These are phyloP conservation scores for Hemistola chrysoprasaria DNA, from an alignment of 2,888 invertebrate genomes.

Conservation along the genomic window DNA sequence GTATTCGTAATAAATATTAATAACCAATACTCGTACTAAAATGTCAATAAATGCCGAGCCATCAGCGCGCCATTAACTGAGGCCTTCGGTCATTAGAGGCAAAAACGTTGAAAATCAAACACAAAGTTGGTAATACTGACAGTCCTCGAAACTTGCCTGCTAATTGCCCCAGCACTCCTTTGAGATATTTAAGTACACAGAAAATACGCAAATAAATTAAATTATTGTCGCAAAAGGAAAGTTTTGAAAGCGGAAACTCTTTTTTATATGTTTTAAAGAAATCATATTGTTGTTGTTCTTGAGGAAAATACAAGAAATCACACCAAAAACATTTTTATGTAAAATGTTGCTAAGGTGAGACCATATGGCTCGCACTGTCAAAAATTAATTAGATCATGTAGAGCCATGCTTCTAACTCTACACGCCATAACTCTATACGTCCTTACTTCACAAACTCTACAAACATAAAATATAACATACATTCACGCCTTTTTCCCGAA, in stretches of 20 bases:
- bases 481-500: too few species aligned
- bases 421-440: too few species aligned
- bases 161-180: slow-evolving; percentile 38
- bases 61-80: slow-evolving; percentile 54
- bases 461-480: too few species aligned
- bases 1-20: slow-evolving; percentile 54
- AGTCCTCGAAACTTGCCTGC: slow-evolving; percentile 42
- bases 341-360: too few species aligned
- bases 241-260: slow-evolving; percentile 9
- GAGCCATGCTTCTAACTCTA: too few species aligned
- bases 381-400: too few species aligned
- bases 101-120: slow-evolving; percentile 71
- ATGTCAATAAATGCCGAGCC: slow-evolving; percentile 56
- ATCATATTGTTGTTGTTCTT: too few species aligned
- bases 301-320: too few species aligned
- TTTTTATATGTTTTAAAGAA: neutral
- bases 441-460: too few species aligned
- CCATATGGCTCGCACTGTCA: too few species aligned
- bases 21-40: slow-evolving; percentile 51
- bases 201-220: slow-evolving; percentile 38
- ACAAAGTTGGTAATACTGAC: slow-evolving; percentile 55
- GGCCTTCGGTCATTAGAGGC: slow-evolving; percentile 60
- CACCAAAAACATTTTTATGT: too few species aligned
- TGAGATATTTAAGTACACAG: slow-evolving; percentile 45
- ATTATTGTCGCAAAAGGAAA: slow-evolving; percentile 15